Base-by-base conservation (phyloP, 2,888 invertebrate genomes). In the Schizaphis graminum region DNA sequence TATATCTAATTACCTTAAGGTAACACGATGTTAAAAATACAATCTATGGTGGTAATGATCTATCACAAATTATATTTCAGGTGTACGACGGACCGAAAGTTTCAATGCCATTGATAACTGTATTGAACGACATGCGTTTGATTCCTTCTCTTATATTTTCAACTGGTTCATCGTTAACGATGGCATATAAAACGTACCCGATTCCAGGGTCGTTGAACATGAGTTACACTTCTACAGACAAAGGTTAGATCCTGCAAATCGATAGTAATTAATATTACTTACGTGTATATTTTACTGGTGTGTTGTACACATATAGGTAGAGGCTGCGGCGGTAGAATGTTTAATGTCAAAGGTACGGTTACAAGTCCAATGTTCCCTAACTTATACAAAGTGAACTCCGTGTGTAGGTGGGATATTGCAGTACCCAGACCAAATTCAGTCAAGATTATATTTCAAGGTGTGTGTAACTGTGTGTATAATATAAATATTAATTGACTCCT, bases 281-380 rank as follows among this genome's bases (percentile, higher is more conserved):
- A 3, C 21, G 13, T 67, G 11, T 91, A 11, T 44, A 35, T 47
- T 86, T 47, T 53, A 49, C n/a, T 49, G 47, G 8, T 16, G n/a
- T 35, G 61, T 67, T 67, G n/a, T 67, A 13, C 5, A 7, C 35
- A 21, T 77, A 28, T 89, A 94, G 94, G 94, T 7, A 91, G 47
- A 96, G 98, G 98, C 26, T 99, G 99, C 96, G 99, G 99, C 26
- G 99, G 98, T 2, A 96, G 96, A n/a, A 95, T 99, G 88, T 97
- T 96, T 0, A 96, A 97, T 77, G 97, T 97, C 11, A 96, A 96
- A 3, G 99, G 99, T 0, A 96, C 97, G 2, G 97, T 98, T 28
- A 96, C 96, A 53, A 98, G 98, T 95, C 99, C 99, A 0, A 97
- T 97, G 89, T 98, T 97, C 96, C 98, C 98, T 0, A 95, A 95